Base-by-base conservation (phyloP, 2,113 vertebrate genomes). In the Taurulus bubalis region DNA sequence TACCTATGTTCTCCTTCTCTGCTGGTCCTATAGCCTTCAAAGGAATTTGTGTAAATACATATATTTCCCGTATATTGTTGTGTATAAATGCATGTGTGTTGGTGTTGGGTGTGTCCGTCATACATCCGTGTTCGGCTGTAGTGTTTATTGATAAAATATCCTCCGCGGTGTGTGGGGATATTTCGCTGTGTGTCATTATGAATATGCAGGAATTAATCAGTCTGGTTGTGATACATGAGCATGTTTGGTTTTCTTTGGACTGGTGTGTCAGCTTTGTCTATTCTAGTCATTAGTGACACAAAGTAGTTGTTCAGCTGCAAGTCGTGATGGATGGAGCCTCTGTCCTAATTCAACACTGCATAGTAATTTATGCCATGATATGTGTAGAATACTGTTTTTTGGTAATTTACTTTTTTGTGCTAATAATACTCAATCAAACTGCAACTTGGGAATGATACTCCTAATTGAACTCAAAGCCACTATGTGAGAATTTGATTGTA, bases 231-330 rank as follows among this genome's bases (percentile, higher is more conserved):
- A 45, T 12, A 42, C 30, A 63, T 71, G 24, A 49, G 77, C 71
- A 79, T 79, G 71, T 73, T 63, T 71, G 74, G 22, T 45, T 58
- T 59, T 67, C 53, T 71, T 75, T 59, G 70, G 40, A 78, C 72
- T 72, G 28, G 18, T 58, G 22, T 49, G 36, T 80, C 38, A 59
- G 36, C 11, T 28, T 53, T 65, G n/a, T 64, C n/a, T 38, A n/a
- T 62, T 62, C 16, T 34, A 8, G 55, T 56, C 30, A 34, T 22
- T 32, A 30, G 60, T 22, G n/a, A 26, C 55, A 63, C 10, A 38
- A 63, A 65, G 7, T 45, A 22, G 58, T 69, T 9, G 56, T 77
- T 45, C 10, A 60, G 45, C 12, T 60, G 0, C 11, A 20, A 64
- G 47, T 53, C 10, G 28, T 64, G 49, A 59, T 40, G 18, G 26